phyloP scores from a whole-genome alignment of 2,113 vertebrate species.

The Alectura lathami region DNA sequence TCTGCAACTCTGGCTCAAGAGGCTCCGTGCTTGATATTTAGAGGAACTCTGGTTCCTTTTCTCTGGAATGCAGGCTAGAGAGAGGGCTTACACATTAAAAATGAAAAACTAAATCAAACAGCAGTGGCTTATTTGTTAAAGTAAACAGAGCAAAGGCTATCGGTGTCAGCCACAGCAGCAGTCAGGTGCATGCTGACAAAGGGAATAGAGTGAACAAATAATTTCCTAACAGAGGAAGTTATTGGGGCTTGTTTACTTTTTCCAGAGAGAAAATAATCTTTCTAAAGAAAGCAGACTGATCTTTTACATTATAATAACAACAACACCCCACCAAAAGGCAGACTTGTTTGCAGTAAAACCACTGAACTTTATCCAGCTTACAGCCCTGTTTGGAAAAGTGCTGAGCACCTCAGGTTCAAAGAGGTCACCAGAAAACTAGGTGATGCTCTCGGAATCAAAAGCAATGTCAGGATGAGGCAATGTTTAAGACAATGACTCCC shows the following conservation, averaged over 20 bases:
- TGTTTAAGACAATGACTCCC: background rate
- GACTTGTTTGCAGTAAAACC: background rate
- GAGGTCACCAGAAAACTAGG: background rate
- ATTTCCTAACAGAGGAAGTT: background rate
- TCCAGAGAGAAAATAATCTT: background rate
- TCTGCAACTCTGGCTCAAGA: background rate
- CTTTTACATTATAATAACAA: background rate
- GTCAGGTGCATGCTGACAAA: slow-evolving; percentile 23
- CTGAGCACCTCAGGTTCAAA: background rate
- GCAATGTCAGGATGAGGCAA: background rate
- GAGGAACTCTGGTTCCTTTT: slow-evolving; percentile 1
- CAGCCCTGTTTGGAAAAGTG: background rate
- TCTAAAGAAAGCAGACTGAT: background rate
- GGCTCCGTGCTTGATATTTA: background rate
- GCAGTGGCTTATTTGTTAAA: slow-evolving; percentile 59
- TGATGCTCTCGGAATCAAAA: background rate
- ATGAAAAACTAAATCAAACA: slow-evolving; percentile 59
- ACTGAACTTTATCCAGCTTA: background rate
- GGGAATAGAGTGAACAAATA: background rate
- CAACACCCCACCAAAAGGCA: background rate
- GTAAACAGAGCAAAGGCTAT: slow-evolving; percentile 66
- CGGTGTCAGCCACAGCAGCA: background rate
- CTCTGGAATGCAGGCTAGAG: slow-evolving; percentile 14
- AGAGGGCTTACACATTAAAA: slow-evolving; percentile 40
- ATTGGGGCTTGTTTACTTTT: background rate